Percentiles rank a stretch among this genome's conserved stretches.
Conservation (phyloP, 2,888 invertebrate species). For the Balanococcus diminutus region DNA sequence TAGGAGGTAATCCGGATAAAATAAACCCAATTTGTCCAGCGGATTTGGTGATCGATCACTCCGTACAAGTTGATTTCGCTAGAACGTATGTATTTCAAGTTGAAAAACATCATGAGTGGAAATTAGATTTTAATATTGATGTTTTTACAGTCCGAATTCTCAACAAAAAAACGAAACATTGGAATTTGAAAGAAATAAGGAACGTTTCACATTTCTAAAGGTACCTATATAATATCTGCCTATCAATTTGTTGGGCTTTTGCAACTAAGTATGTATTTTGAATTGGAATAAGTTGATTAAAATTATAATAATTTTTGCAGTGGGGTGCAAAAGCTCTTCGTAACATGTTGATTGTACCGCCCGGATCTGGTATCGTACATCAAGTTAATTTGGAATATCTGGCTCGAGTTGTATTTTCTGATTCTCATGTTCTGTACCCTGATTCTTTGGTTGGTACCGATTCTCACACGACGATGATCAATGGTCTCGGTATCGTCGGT, state of each 20-base stretch:
- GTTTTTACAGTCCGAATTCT: constrained; percentile 77
- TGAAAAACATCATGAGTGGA: neutral
- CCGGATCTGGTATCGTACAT: constrained; percentile 97
- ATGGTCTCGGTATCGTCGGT: constrained; percentile 93
- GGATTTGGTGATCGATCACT: constrained; percentile 97
- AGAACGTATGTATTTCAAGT: constrained; percentile 66
- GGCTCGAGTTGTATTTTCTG: constrained; percentile 85
- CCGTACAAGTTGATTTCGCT: constrained; percentile 94
- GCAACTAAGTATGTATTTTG: neutral
- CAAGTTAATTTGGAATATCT: constrained; percentile 97
- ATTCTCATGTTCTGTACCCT: constrained; percentile 72
- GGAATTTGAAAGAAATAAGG: constrained; percentile 94
- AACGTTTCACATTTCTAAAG: constrained; percentile 94
- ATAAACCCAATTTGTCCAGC: constrained; percentile 98
- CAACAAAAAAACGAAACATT: constrained; percentile 89
- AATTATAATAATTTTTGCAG: constrained; percentile 64
- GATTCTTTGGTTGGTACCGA: constrained; percentile 97
- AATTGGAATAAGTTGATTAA: neutral
- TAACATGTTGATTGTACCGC: constrained; percentile 97
- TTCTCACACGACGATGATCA: constrained; percentile 99
- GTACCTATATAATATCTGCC: too few species aligned
- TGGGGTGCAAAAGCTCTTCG: constrained; percentile 96
- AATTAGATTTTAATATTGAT: neutral
- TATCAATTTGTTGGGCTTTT: neutral
- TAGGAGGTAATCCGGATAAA: constrained; percentile 87